Conservation (phyloP, 37 sponge, comb jelly and placozoan species). For the Axinella damicornis region DNA sequence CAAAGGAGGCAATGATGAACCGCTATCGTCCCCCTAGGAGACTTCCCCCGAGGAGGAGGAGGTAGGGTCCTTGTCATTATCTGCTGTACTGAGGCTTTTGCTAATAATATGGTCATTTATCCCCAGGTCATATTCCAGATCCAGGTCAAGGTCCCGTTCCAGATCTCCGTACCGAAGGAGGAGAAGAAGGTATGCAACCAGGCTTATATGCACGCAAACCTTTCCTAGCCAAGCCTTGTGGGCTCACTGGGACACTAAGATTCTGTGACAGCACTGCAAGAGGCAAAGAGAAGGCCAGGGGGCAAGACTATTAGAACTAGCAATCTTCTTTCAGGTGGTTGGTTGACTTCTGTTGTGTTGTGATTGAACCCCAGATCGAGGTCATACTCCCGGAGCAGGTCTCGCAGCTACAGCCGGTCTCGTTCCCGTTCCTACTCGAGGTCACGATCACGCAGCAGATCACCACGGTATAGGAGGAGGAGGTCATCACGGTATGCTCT, state of each 20-base stretch:
- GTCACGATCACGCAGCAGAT: conserved; percentile 52
- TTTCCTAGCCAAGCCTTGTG: no score
- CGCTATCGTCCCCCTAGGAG: not conserved
- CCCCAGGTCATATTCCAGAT: conserved; percentile 2
- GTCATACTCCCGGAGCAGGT: conserved; percentile 25
- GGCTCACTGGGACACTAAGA: no score
- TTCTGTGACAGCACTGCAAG: no score
- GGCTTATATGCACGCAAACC: no score
- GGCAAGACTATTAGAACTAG: no score
- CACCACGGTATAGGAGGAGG: conserved; percentile 26
- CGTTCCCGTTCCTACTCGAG: conserved; percentile 36
- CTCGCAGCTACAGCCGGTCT: conserved; percentile 25
- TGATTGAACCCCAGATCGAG: not conserved
- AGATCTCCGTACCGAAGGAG: conserved; percentile 37
- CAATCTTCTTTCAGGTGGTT: no score
- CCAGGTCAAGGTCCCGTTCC: conserved; percentile 50
- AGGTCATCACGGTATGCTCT: conserved; percentile 36
- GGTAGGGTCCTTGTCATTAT: not conserved
- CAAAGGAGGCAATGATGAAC: conserved; percentile 20
- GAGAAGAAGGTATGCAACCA: not conserved
- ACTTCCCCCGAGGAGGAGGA: conserved; percentile 10
- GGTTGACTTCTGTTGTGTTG: no score
- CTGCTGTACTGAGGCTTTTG: not conserved
- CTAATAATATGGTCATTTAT: not conserved
- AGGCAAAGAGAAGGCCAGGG: no score